Evolutionary conservation across 2,888 invertebrate species (phyloP), one percentile per base, ranked within the genome.

Genomic region (Choreutis nemorana): DNA sequence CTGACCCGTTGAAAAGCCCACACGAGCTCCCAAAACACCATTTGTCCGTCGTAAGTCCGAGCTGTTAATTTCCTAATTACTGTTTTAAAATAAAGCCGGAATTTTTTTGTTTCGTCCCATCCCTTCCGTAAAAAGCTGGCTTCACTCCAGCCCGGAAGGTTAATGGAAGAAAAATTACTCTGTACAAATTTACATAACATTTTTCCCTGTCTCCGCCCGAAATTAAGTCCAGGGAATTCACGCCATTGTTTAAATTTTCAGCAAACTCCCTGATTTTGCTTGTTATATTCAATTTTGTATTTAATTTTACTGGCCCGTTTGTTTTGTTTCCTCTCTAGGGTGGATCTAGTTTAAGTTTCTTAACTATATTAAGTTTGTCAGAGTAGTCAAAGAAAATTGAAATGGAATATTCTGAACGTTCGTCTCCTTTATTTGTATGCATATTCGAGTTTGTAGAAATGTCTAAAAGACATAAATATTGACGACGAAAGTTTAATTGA

Each of bases 121-220:
- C 60, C 61, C 54, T 66, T 63, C 58, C 56, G 51, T 35, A 50
- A 21, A 23, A 35, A 35, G 32, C 39, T 37, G 37, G 40, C 45
- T 48, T 50, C 51, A 57, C 55, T 59, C 58, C 57, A 49, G 54
- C 44, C 53, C 55, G 60, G 57, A 55, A 72, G 68, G 66, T 68
- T 75, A 75, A 77, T 75, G 68, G 70, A 64, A 70, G 65, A 71
- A 73, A 72, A 72, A 78, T 73, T 68, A 73, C 66, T 59, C 53
- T 70, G 73, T 75, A 73, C 72, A 72, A 78, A 77, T 78, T 78
- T 78, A 62, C 77, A 75, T 77, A 71, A 63, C 67, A 68, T 71
- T 75, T 75, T 70, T 71, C 61, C 57, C 61, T 61, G 60, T 61
- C 62, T 67, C 48, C 48, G 43, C 47, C 62, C 60, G 46, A 73